These are phyloP conservation scores for Eulemur macaco DNA, from an alignment of 2,113 vertebrate genomes.

Conservation along the genomic window DNA sequence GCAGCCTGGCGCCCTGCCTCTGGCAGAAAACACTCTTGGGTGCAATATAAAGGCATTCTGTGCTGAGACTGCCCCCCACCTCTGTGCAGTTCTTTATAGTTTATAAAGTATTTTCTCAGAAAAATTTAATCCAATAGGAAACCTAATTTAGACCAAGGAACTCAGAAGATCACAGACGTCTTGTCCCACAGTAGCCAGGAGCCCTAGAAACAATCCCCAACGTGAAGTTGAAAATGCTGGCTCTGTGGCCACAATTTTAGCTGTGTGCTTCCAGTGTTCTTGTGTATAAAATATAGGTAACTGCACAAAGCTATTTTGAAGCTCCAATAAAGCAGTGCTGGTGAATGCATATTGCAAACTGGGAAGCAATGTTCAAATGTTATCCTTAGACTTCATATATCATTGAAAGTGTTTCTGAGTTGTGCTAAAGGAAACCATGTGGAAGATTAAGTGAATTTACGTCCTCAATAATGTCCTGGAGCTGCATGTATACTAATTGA, in stretches of 20 bases:
- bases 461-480: not conserved
- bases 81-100: not conserved
- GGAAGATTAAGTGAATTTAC: not conserved
- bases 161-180: not conserved
- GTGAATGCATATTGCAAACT: not conserved
- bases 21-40: not conserved
- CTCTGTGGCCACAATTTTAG: not conserved
- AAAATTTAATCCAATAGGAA: not conserved
- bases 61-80: not conserved
- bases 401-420: not conserved
- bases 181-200: not conserved
- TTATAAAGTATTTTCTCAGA: not conserved
- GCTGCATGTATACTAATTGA: not conserved
- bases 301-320: not conserved
- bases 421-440: not conserved
- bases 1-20: not conserved
- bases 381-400: not conserved
- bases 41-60: not conserved
- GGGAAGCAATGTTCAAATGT: not conserved
- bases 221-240: not conserved
- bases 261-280: not conserved
- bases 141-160: slow-evolving; percentile 7
- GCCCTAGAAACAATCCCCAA: not conserved
- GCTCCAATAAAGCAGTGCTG: not conserved
- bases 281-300: not conserved